phyloP scores from a whole-genome alignment of 2,888 invertebrate genomes.

The Synergus japonicus region DNA sequence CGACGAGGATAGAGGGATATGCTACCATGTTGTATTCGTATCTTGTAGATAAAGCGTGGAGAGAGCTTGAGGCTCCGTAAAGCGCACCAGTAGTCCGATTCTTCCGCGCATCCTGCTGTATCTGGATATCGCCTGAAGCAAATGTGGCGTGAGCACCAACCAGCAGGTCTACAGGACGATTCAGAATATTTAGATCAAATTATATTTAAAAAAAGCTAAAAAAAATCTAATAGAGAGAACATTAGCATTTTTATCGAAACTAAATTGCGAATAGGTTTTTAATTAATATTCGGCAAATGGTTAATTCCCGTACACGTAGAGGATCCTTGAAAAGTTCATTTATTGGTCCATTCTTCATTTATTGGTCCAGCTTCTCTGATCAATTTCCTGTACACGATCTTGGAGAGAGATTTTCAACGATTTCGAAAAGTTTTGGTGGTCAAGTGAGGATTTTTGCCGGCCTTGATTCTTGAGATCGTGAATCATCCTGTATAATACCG shows the following conservation, averaged over 20 bases:
- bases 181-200: slow-evolving; percentile 31
- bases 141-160: slow-evolving; percentile 44
- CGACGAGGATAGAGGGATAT: slow-evolving; percentile 11
- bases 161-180: slow-evolving; percentile 5
- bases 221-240: no score
- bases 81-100: slow-evolving; percentile 41
- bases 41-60: slow-evolving; percentile 13
- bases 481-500: slow-evolving; percentile 27
- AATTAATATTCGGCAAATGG: no score
- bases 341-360: no score
- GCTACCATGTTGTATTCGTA: slow-evolving; percentile 11
- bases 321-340: no score
- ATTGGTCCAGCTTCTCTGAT: no score
- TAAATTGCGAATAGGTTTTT: no score
- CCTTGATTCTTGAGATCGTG: slow-evolving; percentile 27
- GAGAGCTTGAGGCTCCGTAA: slow-evolving; percentile 8
- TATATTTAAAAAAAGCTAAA: neutral
- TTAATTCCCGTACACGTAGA: no score
- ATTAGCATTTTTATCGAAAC: no score
- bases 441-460: neutral
- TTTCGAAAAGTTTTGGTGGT: no score
- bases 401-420: no score
- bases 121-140: slow-evolving; percentile 45
- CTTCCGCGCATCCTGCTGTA: slow-evolving; percentile 43
- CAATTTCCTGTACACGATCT: no score